Evolutionary conservation across 2,888 invertebrate genomes (phyloP).

Genomic region (Julus scanicus): DNA sequence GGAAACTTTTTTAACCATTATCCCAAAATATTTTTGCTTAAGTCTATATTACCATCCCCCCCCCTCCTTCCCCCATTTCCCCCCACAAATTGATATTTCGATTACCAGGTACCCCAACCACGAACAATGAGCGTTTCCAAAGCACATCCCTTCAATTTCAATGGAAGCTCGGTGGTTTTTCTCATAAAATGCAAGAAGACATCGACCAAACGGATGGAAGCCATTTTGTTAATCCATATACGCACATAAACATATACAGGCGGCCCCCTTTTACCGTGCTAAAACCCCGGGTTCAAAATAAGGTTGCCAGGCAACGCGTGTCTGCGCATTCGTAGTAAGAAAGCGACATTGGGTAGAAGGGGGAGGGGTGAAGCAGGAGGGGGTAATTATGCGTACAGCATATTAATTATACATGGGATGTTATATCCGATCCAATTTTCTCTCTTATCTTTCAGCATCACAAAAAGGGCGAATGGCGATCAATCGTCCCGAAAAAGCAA

Average conservation of each 20-base stretch:
- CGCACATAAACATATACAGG: slow-evolving; percentile 42
- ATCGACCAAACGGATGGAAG: slow-evolving; percentile 47
- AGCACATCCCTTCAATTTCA: slow-evolving; percentile 31
- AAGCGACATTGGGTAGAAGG: not conserved
- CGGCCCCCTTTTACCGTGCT: slow-evolving; percentile 7
- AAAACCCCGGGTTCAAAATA: slow-evolving; percentile 14
- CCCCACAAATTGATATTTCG: slow-evolving; percentile 38
- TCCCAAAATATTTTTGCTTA: too few relatives aligned
- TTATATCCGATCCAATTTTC: slow-evolving; percentile 44
- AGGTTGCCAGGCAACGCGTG: slow-evolving; percentile 14
- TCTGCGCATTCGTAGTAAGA: slow-evolving; percentile 22
- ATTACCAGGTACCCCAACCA: slow-evolving; percentile 43
- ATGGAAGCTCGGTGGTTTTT: slow-evolving; percentile 15
- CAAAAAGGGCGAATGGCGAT: not conserved
- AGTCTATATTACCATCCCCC: too few relatives aligned
- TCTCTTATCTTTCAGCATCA: slow-evolving; percentile 25
- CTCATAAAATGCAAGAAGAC: slow-evolving; percentile 47
- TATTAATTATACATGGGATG: slow-evolving; percentile 54
- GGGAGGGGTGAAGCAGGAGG: not conserved
- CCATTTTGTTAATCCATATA: slow-evolving; percentile 43
- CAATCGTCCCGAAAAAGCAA: not conserved
- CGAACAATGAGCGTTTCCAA: slow-evolving; percentile 51
- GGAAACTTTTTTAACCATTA: too few relatives aligned
- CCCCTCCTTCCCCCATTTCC: not conserved
- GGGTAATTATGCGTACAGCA: slow-evolving; percentile 51